A percentile compares a stretch with the other conserved stretches of the same genome.
phyloP scores from a whole-genome alignment of 2,113 vertebrate species.

The Oncorhynchus kisutch region DNA sequence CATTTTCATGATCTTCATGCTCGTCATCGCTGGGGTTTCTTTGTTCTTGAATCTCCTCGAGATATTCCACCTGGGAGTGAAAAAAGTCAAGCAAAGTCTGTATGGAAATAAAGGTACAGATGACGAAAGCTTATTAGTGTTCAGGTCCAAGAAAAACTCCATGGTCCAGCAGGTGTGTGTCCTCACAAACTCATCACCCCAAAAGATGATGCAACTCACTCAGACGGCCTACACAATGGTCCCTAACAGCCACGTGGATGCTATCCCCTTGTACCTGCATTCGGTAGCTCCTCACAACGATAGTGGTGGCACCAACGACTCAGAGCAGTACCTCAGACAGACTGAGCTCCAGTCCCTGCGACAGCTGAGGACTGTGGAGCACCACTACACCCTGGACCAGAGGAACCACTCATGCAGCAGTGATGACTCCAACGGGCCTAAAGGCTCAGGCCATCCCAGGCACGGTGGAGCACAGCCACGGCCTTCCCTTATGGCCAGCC shows the following conservation, averaged over 20 bases:
- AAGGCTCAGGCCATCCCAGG: slow-evolving; percentile 42
- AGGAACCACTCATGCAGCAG: slow-evolving; percentile 66
- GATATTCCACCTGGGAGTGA: slow-evolving; percentile 88
- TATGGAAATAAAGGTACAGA: slow-evolving; percentile 67
- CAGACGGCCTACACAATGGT: slow-evolving; percentile 54
- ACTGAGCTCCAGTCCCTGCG: slow-evolving; percentile 53
- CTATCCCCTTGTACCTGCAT: slow-evolving; percentile 45
- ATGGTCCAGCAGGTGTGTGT: slow-evolving; percentile 71
- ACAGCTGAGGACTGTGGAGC: slow-evolving; percentile 25
- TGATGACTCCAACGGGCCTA: slow-evolving; percentile 61
- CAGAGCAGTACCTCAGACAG: slow-evolving; percentile 51
- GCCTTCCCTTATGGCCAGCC: slow-evolving; percentile 55
- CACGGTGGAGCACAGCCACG: slow-evolving; percentile 46
- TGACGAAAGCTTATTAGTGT: slow-evolving; percentile 63
- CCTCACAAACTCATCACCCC: slow-evolving; percentile 70
- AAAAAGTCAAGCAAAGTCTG: slow-evolving; percentile 82
- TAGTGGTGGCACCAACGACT: slow-evolving; percentile 29
- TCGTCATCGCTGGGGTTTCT: slow-evolving; percentile 87
- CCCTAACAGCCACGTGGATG: slow-evolving; percentile 30
- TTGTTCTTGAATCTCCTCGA: slow-evolving; percentile 88
- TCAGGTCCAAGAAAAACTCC: slow-evolving; percentile 81
- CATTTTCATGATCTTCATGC: slow-evolving; percentile 95
- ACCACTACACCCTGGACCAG: slow-evolving; percentile 50
- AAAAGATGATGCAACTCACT: slow-evolving; percentile 69
- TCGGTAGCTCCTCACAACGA: slow-evolving; percentile 45